These are phyloP conservation scores for Tiliacea aurago DNA, from an alignment of 2,888 invertebrate genomes.

Conservation along the genomic window DNA sequence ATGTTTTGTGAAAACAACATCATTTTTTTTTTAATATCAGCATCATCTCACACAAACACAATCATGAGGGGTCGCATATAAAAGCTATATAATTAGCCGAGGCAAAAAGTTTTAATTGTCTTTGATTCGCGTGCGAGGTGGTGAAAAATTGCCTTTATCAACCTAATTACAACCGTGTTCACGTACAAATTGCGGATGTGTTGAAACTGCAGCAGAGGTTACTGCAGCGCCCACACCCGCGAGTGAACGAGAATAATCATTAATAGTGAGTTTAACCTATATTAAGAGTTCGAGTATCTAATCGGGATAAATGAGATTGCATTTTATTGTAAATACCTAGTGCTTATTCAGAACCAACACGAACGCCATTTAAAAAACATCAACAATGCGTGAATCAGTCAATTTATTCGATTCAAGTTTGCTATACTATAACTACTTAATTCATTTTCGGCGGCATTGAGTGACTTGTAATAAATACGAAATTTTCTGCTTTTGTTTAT, in stretches of 20 bases:
- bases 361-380: not conserved
- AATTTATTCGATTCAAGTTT: not conserved
- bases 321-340: not conserved
- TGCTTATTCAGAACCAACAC: not conserved
- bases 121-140: not conserved
- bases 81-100: not conserved
- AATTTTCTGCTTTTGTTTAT: not conserved
- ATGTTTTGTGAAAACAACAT: not conserved
- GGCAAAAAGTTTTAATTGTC: not conserved
- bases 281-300: not conserved
- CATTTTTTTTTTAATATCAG: not conserved
- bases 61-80: not conserved
- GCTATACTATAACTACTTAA: not conserved
- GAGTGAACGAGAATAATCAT: slow-evolving; percentile 2
- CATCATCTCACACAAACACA: not conserved
- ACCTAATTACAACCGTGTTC: not conserved
- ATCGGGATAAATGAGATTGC: not conserved
- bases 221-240: not conserved
- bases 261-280: not conserved
- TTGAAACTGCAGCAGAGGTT: not conserved
- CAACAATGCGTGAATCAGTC: slow-evolving; percentile 10
- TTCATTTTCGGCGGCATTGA: not conserved
- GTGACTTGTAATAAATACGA: not conserved
- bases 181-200: not conserved
- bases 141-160: not conserved